Conservation (phyloP, 2,888 invertebrate species). For the Drosophila parthenogenetica region DNA sequence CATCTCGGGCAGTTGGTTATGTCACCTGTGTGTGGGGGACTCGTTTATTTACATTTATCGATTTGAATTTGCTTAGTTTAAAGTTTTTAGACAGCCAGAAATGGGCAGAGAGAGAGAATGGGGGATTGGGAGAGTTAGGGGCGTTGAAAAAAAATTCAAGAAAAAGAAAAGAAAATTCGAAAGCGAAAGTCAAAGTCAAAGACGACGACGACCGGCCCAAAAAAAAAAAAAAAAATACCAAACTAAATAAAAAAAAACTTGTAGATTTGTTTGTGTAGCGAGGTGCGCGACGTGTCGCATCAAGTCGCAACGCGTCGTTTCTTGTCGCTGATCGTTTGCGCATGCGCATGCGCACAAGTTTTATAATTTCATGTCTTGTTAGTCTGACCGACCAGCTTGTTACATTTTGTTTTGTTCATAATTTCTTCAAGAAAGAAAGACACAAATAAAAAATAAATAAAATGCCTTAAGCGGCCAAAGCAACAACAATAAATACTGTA, state of each 20-base stretch:
- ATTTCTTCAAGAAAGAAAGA: conserved; percentile 12
- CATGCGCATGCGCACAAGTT: conserved; percentile 57
- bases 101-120: conserved; percentile 14
- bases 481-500: conserved; percentile 24
- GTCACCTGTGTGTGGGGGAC: conserved; percentile 61
- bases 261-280: background rate
- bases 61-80: conserved; percentile 65
- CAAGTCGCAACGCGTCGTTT: conserved; percentile 11
- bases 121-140: conserved; percentile 18
- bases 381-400: conserved; percentile 8
- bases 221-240: background rate
- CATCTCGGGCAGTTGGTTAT: conserved; percentile 77
- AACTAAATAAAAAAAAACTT: background rate
- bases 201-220: conserved; percentile 46
- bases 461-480: conserved; percentile 15
- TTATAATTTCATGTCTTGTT: conserved; percentile 72
- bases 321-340: conserved; percentile 41
- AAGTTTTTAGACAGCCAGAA: conserved; percentile 1
- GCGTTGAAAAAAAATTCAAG: conserved; percentile 52
- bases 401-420: conserved; percentile 35
- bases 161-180: conserved; percentile 75
- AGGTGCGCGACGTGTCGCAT: conserved; percentile 22
- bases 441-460: too few relatives aligned
- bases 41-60: conserved; percentile 75
- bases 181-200: conserved; percentile 82